Conservation (phyloP, 1,140 invertebrate genomes). For the Chironomus tepperi region DNA sequence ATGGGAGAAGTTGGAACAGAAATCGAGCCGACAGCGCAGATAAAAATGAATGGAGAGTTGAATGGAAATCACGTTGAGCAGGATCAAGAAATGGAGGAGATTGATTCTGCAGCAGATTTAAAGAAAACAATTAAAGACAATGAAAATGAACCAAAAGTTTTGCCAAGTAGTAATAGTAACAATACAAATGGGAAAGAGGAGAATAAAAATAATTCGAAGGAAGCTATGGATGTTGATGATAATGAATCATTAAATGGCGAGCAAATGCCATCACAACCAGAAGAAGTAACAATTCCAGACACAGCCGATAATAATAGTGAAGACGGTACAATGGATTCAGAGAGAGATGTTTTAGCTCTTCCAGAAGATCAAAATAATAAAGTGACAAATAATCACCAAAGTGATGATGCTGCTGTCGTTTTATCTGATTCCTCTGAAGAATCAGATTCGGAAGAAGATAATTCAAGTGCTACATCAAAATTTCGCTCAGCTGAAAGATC, state of each 20-base stretch:
- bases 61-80: constrained; percentile 34
- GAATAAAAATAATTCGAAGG: background rate
- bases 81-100: constrained; percentile 29
- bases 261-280: background rate
- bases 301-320: constrained; percentile 33
- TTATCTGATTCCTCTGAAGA: constrained; percentile 35
- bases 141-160: constrained; percentile 26
- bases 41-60: constrained; percentile 39
- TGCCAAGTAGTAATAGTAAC: background rate
- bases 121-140: constrained; percentile 27
- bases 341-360: constrained; percentile 25
- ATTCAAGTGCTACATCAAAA: constrained; percentile 22
- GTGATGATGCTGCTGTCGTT: constrained; percentile 35
- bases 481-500: background rate
- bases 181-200: background rate
- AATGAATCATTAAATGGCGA: background rate
- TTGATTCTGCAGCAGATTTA: constrained; percentile 28
- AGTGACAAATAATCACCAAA: constrained; percentile 27
- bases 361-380: constrained; percentile 24
- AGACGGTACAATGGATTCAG: constrained; percentile 30
- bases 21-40: background rate
- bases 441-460: constrained; percentile 23
- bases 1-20: constrained; percentile 28
- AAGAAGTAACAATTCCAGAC: constrained; percentile 28
- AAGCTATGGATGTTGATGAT: background rate